phyloP scores from a whole-genome alignment of 2,797 vertebrate genomes.

The Fistularia commersonii region DNA sequence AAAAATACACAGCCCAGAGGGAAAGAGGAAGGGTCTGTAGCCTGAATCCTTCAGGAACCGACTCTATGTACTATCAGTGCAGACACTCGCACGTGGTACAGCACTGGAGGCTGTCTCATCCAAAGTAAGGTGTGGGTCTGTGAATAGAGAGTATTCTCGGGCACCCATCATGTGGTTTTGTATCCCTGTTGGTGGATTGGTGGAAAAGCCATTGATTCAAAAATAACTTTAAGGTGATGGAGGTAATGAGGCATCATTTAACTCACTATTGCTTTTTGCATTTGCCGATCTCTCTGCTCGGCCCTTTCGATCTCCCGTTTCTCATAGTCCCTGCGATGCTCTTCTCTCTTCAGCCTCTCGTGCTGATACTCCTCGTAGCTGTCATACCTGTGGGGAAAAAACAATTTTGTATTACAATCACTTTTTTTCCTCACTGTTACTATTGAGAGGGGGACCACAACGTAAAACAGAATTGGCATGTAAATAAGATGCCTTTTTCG shows the following conservation, averaged over 20 bases:
- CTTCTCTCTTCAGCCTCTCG: slow-evolving; percentile 92
- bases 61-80: slow-evolving; percentile 1
- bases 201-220: slow-evolving; percentile 19
- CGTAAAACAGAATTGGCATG: slow-evolving; percentile 32
- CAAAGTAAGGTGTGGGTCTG: slow-evolving; percentile 32
- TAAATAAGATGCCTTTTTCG: no score
- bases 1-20: slow-evolving; percentile 72
- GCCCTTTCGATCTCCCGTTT: slow-evolving; percentile 92
- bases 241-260: slow-evolving; percentile 13
- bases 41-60: background rate
- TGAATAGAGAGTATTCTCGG: slow-evolving; percentile 1
- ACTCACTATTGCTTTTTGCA: slow-evolving; percentile 96
- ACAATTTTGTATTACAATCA: background rate
- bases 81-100: slow-evolving; percentile 35
- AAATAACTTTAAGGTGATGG: background rate
- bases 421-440: slow-evolving; percentile 2
- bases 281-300: slow-evolving; percentile 90
- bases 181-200: slow-evolving; percentile 23
- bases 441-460: slow-evolving; percentile 16
- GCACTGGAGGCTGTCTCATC: slow-evolving; percentile 41
- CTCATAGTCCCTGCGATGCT: slow-evolving; percentile 88
- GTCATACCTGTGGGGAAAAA: slow-evolving; percentile 82
- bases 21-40: slow-evolving; percentile 68
- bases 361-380: slow-evolving; percentile 98
- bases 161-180: slow-evolving; percentile 37